A percentile compares a stretch with the other conserved stretches of the same genome.
phyloP scores from a whole-genome alignment of 2,888 invertebrate species.

The Ctena decussata region DNA sequence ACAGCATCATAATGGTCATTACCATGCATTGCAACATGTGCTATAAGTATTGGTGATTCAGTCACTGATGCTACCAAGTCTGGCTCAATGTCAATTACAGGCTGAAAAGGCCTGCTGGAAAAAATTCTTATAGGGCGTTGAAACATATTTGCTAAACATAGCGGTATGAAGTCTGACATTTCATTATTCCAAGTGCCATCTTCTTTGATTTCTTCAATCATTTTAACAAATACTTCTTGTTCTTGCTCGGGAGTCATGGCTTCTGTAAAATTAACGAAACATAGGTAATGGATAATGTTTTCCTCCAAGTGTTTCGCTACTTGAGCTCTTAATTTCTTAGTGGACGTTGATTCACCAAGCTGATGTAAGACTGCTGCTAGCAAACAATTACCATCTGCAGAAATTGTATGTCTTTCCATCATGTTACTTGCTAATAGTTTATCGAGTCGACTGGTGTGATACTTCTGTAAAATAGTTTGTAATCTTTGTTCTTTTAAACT shows the following conservation, averaged over 20 bases:
- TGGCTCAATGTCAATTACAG: background rate
- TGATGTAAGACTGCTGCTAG: background rate
- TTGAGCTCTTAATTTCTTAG: background rate
- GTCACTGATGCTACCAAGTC: background rate
- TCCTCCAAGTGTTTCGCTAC: background rate
- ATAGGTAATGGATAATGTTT: background rate
- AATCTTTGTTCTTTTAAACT: too few species aligned
- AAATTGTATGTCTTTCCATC: background rate
- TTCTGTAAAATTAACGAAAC: background rate
- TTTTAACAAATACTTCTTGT: background rate
- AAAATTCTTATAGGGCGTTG: background rate
- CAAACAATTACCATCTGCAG: background rate
- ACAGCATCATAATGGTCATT: conserved; percentile 7
- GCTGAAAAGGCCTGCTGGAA: background rate
- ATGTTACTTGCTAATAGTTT: background rate
- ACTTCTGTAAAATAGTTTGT: too few species aligned
- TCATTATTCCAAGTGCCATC: background rate
- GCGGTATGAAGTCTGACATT: background rate
- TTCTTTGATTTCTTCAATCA: background rate
- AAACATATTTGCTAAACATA: background rate
- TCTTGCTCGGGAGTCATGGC: background rate
- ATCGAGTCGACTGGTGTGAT: background rate
- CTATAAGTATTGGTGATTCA: background rate
- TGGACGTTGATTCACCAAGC: background rate
- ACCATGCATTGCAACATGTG: background rate